Evolutionary conservation across 2,797 vertebrate species (phyloP), one percentile per base, ranked within the genome.

Genomic region (Adelosebastes latens): DNA sequence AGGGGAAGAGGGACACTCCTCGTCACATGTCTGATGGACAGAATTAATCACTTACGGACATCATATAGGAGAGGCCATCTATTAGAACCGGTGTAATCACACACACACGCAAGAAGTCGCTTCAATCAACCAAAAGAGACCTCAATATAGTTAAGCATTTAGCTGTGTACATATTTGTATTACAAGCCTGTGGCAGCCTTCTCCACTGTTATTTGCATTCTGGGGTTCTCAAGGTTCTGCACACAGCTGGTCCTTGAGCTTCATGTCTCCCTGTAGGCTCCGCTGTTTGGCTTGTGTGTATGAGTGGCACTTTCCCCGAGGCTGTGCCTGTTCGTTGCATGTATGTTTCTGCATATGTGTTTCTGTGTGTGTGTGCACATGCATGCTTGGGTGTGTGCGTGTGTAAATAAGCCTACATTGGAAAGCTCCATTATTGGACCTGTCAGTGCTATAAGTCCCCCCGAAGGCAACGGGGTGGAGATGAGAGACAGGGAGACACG

Each of bases 361-460:
- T 69, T 63, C n/a, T 64, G 25, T 68, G 27, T 36, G 52, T 24
- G 52, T 24, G 63, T 2, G 52, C 16, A 6, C 60, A 62, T 62
- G n/a, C 61, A 63, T 64, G 9, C 22, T 39, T 39, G 66, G 77
- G 66, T 49, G 62, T 66, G 68, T 73, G 34, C 63, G 70, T 82
- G 83, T 85, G 76, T 85, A 87, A 93, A 89, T 84, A 92, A 79
- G 80, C 86, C 83, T 85, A 88, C 84, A 72, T 79, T 63, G 86
- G 85, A 89, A 92, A 86, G 90, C 86, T 92, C 94, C 92, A 92
- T 95, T 95, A 96, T 90, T 92, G 87, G 88, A 90, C 85, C 91
- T 95, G 94, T 94, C 94, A 94, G 85, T 55, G 83, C 87, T 86
- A 70, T 66, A 78, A 89, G 81, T 92, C 79, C 84, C 91, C 90